Base-by-base conservation (phyloP, 1,140 invertebrate genomes). In the Linepithema humile region DNA sequence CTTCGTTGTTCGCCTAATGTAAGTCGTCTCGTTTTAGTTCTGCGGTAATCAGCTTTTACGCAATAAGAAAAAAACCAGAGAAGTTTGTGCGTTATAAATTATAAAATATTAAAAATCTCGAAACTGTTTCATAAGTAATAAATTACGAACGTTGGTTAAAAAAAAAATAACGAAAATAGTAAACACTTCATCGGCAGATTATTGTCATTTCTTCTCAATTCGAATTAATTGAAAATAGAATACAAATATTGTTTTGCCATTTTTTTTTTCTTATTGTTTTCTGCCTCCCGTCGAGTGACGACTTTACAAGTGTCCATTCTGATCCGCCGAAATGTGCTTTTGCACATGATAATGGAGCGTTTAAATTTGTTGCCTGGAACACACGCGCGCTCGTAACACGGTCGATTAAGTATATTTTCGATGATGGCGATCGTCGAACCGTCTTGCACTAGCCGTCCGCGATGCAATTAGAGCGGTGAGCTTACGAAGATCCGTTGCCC, bases 371-470 rank as follows among this genome's bases (percentile, higher is more conserved):
- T 32, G 40, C 26, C 17, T 9, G 32, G 69, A 60, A 60, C 15
- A 62, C 12, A 32, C 53, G 32, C 23, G 38, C 38, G 57, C 55
- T 60, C 55, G 72, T 74, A 74, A 74, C 57, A 35, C 38, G 55
- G 26, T 32, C 73, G 38, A 74, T 74, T 75, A 75, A 75, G 55
- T 43, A 29, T 48, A 62, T 75, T 75, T 62, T 75, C 57, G 26
- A 74, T 32, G 17, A 32, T 45, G 57, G 10, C n/a, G 72, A 43
- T 74, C 26, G 38, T 20, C 72, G 53, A 60, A 65, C 15, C 29
- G 29, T 17, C 20, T 62, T 60, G 2, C 4, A 29, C 20, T 48
- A 35, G 3, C 38, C 73, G 7, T 32, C 12, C 40, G 57, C 32
- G 20, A 40, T 73, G 35, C 59, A 77, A 77, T 77, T 77, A 50